Base-by-base conservation (phyloP, 2,888 invertebrate genomes). In the Plemyria rubiginata region DNA sequence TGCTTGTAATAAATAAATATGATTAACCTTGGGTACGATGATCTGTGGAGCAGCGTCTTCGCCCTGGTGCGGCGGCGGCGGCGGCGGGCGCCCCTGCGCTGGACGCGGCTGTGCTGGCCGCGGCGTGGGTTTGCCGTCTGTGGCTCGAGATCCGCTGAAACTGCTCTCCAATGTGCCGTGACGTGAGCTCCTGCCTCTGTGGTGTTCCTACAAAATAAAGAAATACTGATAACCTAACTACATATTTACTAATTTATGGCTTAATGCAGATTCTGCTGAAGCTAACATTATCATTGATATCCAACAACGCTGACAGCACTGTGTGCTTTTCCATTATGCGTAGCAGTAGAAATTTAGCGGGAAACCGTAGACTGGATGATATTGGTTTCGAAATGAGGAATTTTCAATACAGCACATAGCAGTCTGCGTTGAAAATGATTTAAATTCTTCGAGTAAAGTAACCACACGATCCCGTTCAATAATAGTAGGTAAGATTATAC, bases 11-110 rank as follows among this genome's bases (percentile, higher is more conserved):
- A 22, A 22, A 1, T 22, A 22, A 22, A 22, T 22, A 22, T 22
- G 1, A 41, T 54, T 3, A 36, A 59, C 63, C 63, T 63, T 63
- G n/a, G 63, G 63, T 12, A 59, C 13, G 1, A 36, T 29, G 53
- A 38, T 12, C n/a, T 28, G 41, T 1, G 9, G 46, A 0, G 4
- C 12, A 29, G 49, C 2, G 6, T 63, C 63, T 8, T 55, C 59
- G 4, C 36, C 41, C 3, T 29, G n/a, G 16, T 32, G 53, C 9
- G 54, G 62, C 2, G 58, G 62, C 5, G 51, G 55, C 5, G 41
- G 56, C 15, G 45, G 22, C 48, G 4, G 59, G 41, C 6, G 52
- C 48, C 8, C 50, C 55, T 32, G 54, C 11, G 7, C 28, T 4
- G 13, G 7, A 22, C 13, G 52, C 8, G 53, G 62, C 0, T 52